Percentiles rank a stretch among this genome's conserved stretches.
Conservation (phyloP, 2,113 vertebrate species). For the Leptosomus discolor region DNA sequence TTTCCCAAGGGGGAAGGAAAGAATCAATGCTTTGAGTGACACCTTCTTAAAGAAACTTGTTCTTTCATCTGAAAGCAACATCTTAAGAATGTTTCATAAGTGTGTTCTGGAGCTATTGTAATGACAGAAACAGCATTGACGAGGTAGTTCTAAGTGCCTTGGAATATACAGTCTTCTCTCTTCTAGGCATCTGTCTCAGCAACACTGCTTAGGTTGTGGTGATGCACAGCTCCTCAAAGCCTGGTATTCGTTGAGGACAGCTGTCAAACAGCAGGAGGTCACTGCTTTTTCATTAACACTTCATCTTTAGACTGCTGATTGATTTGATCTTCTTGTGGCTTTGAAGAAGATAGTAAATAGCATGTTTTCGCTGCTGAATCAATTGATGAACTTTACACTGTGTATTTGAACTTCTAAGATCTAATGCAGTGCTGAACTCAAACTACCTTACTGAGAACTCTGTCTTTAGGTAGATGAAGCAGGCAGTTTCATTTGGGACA, state of each 20-base stretch:
- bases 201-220: background rate
- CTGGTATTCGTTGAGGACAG: background rate
- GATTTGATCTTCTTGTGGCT: constrained; percentile 2
- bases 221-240: background rate
- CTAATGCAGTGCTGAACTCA: background rate
- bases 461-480: background rate
- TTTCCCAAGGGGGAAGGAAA: background rate
- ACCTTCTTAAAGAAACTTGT: background rate
- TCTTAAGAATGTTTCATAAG: background rate
- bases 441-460: background rate
- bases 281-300: constrained; percentile 12
- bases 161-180: background rate
- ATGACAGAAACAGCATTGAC: background rate
- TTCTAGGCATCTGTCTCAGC: background rate
- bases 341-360: background rate
- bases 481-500: background rate
- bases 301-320: background rate
- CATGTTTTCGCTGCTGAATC: background rate
- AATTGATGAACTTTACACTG: background rate
- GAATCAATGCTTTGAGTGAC: background rate
- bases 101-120: background rate
- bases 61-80: background rate
- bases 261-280: background rate
- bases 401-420: background rate
- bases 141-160: background rate